These are phyloP conservation scores for Hyles vespertilio DNA, from an alignment of 1,140 invertebrate species.

Conservation along the genomic window DNA sequence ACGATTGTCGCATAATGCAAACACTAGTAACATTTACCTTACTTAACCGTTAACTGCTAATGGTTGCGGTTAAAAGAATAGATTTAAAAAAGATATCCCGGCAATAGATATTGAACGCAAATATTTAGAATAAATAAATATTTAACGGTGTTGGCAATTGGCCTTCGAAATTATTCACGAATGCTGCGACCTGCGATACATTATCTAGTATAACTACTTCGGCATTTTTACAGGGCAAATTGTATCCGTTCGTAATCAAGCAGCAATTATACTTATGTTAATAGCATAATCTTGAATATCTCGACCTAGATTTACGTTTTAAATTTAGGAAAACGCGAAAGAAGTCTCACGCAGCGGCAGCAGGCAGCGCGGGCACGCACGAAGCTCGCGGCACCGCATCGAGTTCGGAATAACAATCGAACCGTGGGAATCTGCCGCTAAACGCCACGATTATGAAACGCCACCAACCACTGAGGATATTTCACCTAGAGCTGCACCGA, in stretches of 20 bases:
- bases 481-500: conserved; percentile 24
- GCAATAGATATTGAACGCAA: too few relatives aligned
- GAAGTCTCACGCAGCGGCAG: conserved; percentile 44
- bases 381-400: conserved; percentile 35
- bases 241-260: too few relatives aligned
- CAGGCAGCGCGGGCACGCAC: conserved; percentile 44
- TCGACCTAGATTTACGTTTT: neutral
- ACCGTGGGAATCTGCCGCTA: conserved; percentile 57
- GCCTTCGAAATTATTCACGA: too few relatives aligned
- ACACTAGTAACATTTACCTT: conserved; percentile 38
- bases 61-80: too few relatives aligned
- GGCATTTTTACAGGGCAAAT: too few relatives aligned
- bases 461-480: conserved; percentile 38
- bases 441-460: conserved; percentile 54
- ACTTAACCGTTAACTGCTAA: conserved; percentile 12
- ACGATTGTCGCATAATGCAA: conserved; percentile 35
- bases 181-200: too few relatives aligned
- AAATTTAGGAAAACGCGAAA: neutral
- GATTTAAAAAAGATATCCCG: too few relatives aligned
- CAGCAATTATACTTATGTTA: too few relatives aligned
- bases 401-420: conserved; percentile 58
- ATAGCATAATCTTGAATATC: neutral
- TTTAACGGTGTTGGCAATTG: too few relatives aligned
- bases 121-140: too few relatives aligned
- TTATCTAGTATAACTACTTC: too few relatives aligned